Base-by-base conservation (phyloP, 2,113 vertebrate species). In the Oryzias javanicus region DNA sequence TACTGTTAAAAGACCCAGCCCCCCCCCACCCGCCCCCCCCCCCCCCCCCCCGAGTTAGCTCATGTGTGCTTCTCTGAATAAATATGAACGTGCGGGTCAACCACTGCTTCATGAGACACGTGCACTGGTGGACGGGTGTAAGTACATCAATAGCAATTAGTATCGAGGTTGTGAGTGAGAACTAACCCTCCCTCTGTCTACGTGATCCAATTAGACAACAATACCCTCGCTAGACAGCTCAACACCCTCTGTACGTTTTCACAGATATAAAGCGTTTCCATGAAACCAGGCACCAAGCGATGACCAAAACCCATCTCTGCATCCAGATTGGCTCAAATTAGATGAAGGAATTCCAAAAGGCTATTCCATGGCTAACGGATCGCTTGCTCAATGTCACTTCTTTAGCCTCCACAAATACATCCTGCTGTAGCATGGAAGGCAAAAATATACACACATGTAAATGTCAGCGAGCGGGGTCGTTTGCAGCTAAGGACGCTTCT, bases 131-230 rank as follows among this genome's bases (percentile, higher is more conserved):
- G 10, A 0, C 15, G 47, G 20, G 35, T 47, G 54, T 70, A 52
- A 47, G 51, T 49, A 70, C 62, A 75, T 55, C 49, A 61, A 35
- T 35, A 35, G 35, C 35, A 35, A 35, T 35, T 19, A 18, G 49
- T 41, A n/a, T 57, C 17, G 69, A 49, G 45, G 52, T 18, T 60
- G 61, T 5, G 14, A 68, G 49, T 22, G 46, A 61, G 55, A 49
- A 27, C 40, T 52, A 65, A 72, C n/a, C 60, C 76, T 60, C 19
- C 29, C 35, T 54, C 60, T 69, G 64, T 86, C 62, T 77, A 67
- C 42, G 88, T 90, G 83, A 93, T 90, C 89, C 85, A 90, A 92
- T 92, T 90, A 91, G 85, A 81, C 65, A 81, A 71, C 78, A 82
- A 55, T 71, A 81, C 64, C 76, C 69, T 79, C 52, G 61, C 87